Evolutionary conservation across 2,113 vertebrate species (phyloP).

Genomic region (Sinocyclocheilus rhinocerous): DNA sequence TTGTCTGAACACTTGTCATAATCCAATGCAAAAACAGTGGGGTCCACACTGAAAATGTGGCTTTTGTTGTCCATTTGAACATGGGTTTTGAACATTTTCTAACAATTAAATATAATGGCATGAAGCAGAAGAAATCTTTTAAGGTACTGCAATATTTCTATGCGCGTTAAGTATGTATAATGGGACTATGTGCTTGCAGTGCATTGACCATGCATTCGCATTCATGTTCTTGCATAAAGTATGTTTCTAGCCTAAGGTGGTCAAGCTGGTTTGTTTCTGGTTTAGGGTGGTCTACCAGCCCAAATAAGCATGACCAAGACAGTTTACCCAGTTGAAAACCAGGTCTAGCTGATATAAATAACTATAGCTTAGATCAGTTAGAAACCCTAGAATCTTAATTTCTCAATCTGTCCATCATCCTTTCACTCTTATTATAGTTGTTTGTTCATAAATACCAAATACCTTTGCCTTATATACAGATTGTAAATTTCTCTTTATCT

Average conservation of each 20-base stretch:
- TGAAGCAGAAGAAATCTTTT: background rate
- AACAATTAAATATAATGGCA: background rate
- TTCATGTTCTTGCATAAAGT: background rate
- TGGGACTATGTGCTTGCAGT: background rate
- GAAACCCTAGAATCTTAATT: background rate
- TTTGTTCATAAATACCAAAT: background rate
- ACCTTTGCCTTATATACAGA: background rate
- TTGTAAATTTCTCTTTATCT: slow-evolving; percentile 1
- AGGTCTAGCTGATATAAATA: background rate
- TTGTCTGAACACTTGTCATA: background rate
- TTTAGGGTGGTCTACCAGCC: background rate
- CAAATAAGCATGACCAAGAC: background rate
- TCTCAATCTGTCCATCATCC: background rate
- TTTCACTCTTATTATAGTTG: background rate
- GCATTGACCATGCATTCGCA: background rate
- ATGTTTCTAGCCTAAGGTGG: background rate
- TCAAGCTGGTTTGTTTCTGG: background rate
- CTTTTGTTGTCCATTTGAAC: background rate
- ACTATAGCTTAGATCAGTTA: background rate
- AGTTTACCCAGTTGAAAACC: background rate
- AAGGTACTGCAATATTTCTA: background rate
- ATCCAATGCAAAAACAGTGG: background rate
- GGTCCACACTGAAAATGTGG: background rate
- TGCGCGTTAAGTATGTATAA: background rate
- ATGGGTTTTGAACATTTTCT: background rate